Base-by-base conservation (phyloP, 1,140 invertebrate species). In the Ips typographus region DNA sequence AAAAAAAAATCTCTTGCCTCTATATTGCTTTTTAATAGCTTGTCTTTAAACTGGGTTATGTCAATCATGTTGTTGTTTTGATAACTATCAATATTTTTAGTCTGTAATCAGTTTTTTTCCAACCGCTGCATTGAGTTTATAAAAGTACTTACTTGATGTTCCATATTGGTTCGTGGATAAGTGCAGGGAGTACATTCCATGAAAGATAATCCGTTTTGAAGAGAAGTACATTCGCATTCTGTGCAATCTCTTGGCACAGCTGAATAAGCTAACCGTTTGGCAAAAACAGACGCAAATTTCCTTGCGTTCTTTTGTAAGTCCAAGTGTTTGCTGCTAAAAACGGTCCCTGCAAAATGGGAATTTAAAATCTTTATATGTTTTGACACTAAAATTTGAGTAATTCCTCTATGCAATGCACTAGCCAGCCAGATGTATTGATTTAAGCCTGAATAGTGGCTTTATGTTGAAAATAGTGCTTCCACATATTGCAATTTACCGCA, bases 141-240 rank as follows among this genome's bases (percentile, higher is more conserved):
- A 56, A 2, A 56, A 56, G 5, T 74, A 81, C 82, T 84, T 75
- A 85, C 83, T 71, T 84, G 65, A 40, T 62, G 67, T 63, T 72
- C 83, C 0, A 84, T 80, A 41, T 80, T 76, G 3, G 81, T 74
- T 6, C 84, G 81, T 1, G 85, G 85, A 76, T 84, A 85, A 41
- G 80, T 75, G 75, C 88, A 89, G 0, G 85, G 83, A 66, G 83
- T 83, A 71, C 87, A 89, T 67, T 87, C 85, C 81, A 90, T 84
- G 76, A 84, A 86, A 1, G 88, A 85, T 6, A 88, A 79, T 1
- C 89, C 89, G 36, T 86, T 84, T 57, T 89, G 85, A 71, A 86
- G 83, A 2, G 87, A 84, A 2, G 86, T 85, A 76, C 92, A 94
- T 73, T 91, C 89, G 77, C 92, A 94, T 3, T 84, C 83, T 74